Evolutionary conservation across 2,797 vertebrate species (phyloP), one percentile per base, ranked within the genome.

Genomic region (Myotis findleyi): DNA sequence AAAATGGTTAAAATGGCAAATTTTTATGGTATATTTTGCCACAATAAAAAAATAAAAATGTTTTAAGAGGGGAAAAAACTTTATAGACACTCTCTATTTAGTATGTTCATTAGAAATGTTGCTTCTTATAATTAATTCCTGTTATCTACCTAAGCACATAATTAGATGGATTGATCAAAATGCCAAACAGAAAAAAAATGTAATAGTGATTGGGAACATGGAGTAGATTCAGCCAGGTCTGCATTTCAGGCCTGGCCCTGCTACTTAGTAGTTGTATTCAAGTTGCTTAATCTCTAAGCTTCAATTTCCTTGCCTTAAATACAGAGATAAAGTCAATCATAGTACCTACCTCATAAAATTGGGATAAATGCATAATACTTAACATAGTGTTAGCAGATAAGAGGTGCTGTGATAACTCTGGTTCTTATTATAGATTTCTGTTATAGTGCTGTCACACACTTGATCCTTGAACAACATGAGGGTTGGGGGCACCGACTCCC

Each of bases 21-120:
- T 86, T 75, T 93, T 93, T 85, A 55, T 87, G 47, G 53, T 72
- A 68, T 88, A 51, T 84, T 71, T 93, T 85, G 30, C 59, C 59
- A 85, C 73, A 71, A 62, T 91, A 80, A 91, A 84, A 82, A 82
- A 18, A 27, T 71, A 51, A 33, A 57, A 18, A 36, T 21, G 33
- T 59, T 95, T 95, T 83, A 44, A 77, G 53, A 64, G 33, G 53
- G 51, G 38, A 91, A 72, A 69, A 76, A 76, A 38, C 62, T 72
- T 94, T 57, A 76, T 82, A 86, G 75, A 36, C 6, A 76, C 33
- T 72, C 44, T 91, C 27, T 51, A 25, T 83, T 92, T 76, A 82
- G 53, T 18, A 27, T 57, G 16, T 89, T 77, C 33, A 53, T 23
- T 73, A 64, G 75, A 89, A 95, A 73, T 87, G 49, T 75, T 93